Conservation (phyloP, 2,888 invertebrate genomes). For the Eupithecia dodoneata region DNA sequence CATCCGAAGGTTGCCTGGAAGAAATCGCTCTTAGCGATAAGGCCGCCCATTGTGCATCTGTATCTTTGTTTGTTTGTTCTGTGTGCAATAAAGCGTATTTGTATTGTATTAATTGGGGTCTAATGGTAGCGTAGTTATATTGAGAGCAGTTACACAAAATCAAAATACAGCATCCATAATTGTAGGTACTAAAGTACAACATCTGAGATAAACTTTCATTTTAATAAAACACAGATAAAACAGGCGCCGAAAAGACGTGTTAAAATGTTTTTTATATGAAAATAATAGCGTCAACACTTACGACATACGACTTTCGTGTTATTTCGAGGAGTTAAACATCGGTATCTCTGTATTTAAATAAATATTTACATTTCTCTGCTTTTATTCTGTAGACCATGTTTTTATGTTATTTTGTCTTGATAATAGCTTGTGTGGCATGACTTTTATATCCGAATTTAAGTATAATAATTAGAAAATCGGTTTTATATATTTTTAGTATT, state of each 20-base stretch:
- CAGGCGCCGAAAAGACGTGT: slow-evolving; percentile 13
- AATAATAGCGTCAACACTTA: slow-evolving; percentile 17
- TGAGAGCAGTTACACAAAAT: background rate
- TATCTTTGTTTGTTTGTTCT: too few relatives aligned
- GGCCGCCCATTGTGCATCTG: too few relatives aligned
- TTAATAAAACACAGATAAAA: slow-evolving; percentile 4
- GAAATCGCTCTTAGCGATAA: too few relatives aligned
- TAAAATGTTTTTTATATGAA: slow-evolving; percentile 15
- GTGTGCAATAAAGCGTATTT: too few relatives aligned
- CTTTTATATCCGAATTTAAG: background rate
- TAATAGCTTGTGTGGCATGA: background rate
- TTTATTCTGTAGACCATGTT: background rate
- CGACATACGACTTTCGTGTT: slow-evolving; percentile 19
- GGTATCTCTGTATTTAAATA: slow-evolving; percentile 26
- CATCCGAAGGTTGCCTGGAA: too few relatives aligned
- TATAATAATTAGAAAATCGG: background rate
- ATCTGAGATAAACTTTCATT: slow-evolving; percentile 3
- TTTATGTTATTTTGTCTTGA: background rate
- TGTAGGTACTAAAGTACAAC: background rate
- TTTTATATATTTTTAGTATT: background rate
- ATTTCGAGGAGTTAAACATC: slow-evolving; percentile 29
- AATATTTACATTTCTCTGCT: slow-evolving; percentile 22
- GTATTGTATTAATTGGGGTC: too few relatives aligned
- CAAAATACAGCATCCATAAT: background rate
- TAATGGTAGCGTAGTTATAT: background rate